Evolutionary conservation across 2,888 invertebrate genomes (phyloP), one percentile per base, ranked within the genome.

Genomic region (Spodoptera exigua): DNA sequence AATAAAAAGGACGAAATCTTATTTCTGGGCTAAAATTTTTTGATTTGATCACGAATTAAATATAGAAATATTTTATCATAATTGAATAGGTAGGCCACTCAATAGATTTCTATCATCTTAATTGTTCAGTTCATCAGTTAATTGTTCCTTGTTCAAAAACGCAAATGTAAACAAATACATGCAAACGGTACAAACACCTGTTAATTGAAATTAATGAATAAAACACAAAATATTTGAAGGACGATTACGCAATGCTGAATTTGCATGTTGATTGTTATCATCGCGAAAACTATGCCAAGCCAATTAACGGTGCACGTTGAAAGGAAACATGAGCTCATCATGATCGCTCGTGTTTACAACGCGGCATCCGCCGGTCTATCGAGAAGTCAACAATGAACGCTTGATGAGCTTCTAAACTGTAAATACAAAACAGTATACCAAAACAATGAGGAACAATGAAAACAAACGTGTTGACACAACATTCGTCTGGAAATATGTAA

Each of bases 401-500:
- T 70, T 61, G 71, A 65, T 76, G 72, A 68, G 73, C 69, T 74
- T 77, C 66, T 46, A 68, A 70, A 75, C 56, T 61, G 56, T 60
- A 72, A 74, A 71, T 65, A 70, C 62, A 73, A 74, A 69, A 70
- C 70, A n/a, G n/a, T n/a, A 72, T 62, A 52, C 55, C 46, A 72
- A 74, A 77, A 84, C 79, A 82, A 79, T 79, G 76, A 73, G 72
- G 68, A 76, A 76, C 79, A 84, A 82, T 82, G 79, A 79, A 81
- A 77, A 79, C 77, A 78, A 79, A 71, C 70, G 76, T 81, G 85
- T 82, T 83, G 84, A 84, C 83, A 81, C 72, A 78, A 76, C 60
- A 74, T 73, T 73, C 74, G 74, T 73, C 75, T 73, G 79, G 74
- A 81, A 81, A 80, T 79, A 64, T 68, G 69, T 70, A 72, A 70